Evolutionary conservation across 2,113 vertebrate species (phyloP), one percentile per base, ranked within the genome.

Genomic region (Pygoscelis adeliae): DNA sequence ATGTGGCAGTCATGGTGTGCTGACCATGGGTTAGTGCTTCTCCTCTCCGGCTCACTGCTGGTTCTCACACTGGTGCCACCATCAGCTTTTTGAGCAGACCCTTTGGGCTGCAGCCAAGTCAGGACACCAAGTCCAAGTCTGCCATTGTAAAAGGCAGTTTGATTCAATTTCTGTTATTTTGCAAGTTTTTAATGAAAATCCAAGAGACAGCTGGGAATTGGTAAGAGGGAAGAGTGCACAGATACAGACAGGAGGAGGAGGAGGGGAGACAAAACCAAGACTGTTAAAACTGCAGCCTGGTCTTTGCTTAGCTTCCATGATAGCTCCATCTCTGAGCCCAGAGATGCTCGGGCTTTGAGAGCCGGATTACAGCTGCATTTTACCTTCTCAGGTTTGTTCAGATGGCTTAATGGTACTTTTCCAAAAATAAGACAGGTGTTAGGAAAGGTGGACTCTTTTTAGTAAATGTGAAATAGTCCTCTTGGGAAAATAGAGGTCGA

Each of bases 381-480:
- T 70, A 85, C 52, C 70, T 95, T 78, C 3, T 20, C 61, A 71
- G 52, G 10, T 91, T 87, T 84, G 40, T 72, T 91, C 92, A 55
- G 42, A 49, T 81, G 67, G 38, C 53, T 70, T 40, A 53, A 65
- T 26, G 65, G 58, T 70, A 58, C 30, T 86, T 70, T 61, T 89
- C 38, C 7, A 74, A 87, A 87, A 90, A 66, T 12, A 29, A 77
- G 62, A 53, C 47, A 92, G 66, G 52, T 93, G 40, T 85, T 93
- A 85, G 67, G 58, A 92, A 92, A 93, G 61, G 80, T 1, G 20
- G 62, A 74, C 73, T 77, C 40, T 38, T 87, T 78, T 81, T 65
- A 83, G 79, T n/a, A 93, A 93, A 89, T 76, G 36, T 83, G 67
- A 95, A 95, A 78, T 38, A 65, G 18, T 66, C 55, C 38, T 74